Evolutionary conservation across 23 tunicate genomes (phyloP).

Genomic region (Trididemnum miniatum): DNA sequence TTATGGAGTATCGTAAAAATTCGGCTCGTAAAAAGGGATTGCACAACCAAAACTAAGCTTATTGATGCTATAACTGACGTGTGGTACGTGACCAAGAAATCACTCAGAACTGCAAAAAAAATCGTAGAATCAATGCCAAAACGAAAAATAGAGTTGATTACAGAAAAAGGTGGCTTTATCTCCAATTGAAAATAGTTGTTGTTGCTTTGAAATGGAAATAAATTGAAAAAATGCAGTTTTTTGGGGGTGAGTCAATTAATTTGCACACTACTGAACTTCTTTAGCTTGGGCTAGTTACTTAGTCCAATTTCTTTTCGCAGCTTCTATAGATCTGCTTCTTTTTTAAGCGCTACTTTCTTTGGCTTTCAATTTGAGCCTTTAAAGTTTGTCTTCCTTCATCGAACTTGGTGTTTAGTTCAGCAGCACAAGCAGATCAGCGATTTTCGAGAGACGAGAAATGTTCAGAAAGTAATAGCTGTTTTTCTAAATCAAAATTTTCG

Average conservation of each 20-base stretch:
- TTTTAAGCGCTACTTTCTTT: not conserved
- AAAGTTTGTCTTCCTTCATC: conserved; percentile 2
- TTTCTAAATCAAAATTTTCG: conserved; percentile 32
- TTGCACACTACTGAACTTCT: not conserved
- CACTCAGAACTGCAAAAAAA: no score
- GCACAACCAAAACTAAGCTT: no score
- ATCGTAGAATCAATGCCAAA: no score
- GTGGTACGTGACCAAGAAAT: no score
- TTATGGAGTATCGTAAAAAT: no score
- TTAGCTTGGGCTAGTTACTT: not conserved
- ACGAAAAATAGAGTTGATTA: no score
- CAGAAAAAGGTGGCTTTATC: no score
- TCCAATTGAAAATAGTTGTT: no score
- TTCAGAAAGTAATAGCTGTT: not conserved
- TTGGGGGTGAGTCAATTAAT: not conserved
- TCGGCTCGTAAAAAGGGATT: no score
- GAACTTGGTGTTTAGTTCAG: not conserved
- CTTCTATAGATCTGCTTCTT: conserved; percentile 7
- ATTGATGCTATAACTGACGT: no score
- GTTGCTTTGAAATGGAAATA: not conserved
- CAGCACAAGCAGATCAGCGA: not conserved
- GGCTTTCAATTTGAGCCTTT: not conserved
- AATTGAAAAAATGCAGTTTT: not conserved
- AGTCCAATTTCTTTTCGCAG: not conserved
- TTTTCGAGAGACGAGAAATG: not conserved